Evolutionary conservation across 2,797 vertebrate species (phyloP), one percentile per base, ranked within the genome.

Genomic region (Australoheros facetus): DNA sequence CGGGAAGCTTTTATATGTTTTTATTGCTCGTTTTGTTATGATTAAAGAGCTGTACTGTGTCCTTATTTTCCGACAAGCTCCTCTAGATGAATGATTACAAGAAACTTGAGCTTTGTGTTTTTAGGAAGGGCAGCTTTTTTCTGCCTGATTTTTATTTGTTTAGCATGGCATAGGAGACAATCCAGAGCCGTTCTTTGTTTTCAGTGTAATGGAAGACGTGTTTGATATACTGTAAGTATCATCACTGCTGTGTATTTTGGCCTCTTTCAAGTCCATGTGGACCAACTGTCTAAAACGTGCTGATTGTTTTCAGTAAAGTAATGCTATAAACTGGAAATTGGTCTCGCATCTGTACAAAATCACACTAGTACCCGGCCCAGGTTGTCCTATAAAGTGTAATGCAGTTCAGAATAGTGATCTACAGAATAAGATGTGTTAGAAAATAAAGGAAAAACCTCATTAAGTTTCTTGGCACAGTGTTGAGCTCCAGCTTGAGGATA

Each of bases 51-150:
- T 28, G 48, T 1, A 0, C 42, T 0, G 0, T 69, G 64, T 30
- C 16, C 64, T 51, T 30, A n/a, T 51, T 30, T 30, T 69, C 42
- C 48, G 64, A 69, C 64, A 69, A 69, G 42, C 42, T 69, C 6
- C 17, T 51, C 42, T 30, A 30, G 16, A 3, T 51, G 64, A 69
- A n/a, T 69, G 64, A 51, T 69, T 28, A 69, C 28, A 69, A 51
- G 64, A 51, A 69, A 69, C 42, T 30, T n/a, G 64, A 69, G 64
- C 64, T 69, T 51, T 58, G 12, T 69, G 16, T 45, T 28, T 51
- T 69, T 30, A 30, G 64, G 64, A n/a, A 69, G 6, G 16, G 42
- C 42, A 51, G 64, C 1, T 69, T 69, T 30, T 69, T 26, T 69
- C 64, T 8, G 42, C 42, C 64, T 69, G 42, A 51, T 69, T 69